Conservation (phyloP, 23 tunicate species). For the Trididemnum miniatum region DNA sequence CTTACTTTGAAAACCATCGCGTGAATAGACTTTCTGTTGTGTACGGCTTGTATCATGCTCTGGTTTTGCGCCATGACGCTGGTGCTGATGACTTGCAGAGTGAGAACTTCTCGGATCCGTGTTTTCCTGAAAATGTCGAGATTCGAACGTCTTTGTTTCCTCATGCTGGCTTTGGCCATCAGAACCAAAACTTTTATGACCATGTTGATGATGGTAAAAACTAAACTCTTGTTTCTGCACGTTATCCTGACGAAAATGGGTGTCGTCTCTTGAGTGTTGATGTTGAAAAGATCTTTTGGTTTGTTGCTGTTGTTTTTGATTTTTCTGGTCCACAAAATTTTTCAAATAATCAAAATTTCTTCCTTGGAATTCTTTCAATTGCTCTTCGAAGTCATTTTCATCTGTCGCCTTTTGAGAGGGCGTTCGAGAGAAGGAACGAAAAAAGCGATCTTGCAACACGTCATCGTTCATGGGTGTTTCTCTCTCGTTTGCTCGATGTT, state of each 20-base stretch:
- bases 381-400: slow-evolving; percentile 32
- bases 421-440: slow-evolving; percentile 19
- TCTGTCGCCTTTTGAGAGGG: not conserved
- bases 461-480: slow-evolving; percentile 9
- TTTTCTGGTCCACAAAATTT: slow-evolving; percentile 1
- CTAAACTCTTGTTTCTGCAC: no score
- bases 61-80: not conserved
- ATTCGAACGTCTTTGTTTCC: not conserved
- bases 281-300: not conserved
- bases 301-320: not conserved
- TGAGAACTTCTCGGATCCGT: not conserved
- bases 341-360: not conserved
- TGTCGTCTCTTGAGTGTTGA: not conserved
- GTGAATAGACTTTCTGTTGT: not conserved
- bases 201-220: not conserved
- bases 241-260: not conserved
- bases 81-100: not conserved
- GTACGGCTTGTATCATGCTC: not conserved
- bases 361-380: slow-evolving; percentile 17
- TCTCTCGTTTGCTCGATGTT: slow-evolving; percentile 6
- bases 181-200: not conserved
- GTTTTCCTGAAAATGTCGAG: not conserved
- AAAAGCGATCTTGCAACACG: slow-evolving; percentile 39
- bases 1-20: not conserved
- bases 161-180: not conserved